Evolutionary conservation across 2,113 vertebrate genomes (phyloP).

Genomic region (Onychostruthus taczanowskii): DNA sequence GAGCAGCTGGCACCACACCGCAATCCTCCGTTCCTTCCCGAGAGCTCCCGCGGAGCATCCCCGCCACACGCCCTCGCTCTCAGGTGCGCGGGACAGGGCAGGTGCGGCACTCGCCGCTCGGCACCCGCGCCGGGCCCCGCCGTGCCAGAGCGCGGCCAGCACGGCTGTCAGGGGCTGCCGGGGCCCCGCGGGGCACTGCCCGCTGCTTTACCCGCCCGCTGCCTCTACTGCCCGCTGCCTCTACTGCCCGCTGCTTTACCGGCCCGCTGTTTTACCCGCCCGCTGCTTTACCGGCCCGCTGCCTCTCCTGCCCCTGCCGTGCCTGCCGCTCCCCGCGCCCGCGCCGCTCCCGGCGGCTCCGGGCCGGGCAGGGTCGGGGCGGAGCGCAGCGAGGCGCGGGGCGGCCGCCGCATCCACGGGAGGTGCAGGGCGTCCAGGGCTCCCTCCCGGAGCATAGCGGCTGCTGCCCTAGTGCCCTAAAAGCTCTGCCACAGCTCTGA

Average conservation of each 20-base stretch:
- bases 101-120: background rate
- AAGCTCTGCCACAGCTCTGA: background rate
- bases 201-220: background rate
- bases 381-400: background rate
- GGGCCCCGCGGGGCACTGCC: no score
- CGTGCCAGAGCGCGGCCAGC: background rate
- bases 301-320: no score
- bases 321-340: background rate
- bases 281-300: no score
- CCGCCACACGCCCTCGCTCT: background rate
- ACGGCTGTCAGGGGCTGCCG: background rate
- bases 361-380: background rate
- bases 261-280: no score
- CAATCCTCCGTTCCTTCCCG: background rate
- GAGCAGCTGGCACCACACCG: background rate
- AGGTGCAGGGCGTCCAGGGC: no score
- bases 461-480: rapidly evolving
- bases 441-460: rapidly evolving
- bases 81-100: background rate
- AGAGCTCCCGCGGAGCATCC: background rate
- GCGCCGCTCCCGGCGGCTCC: background rate
- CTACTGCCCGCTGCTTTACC: no score
- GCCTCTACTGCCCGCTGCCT: no score
- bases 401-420: background rate
- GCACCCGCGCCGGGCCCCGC: background rate